Percentiles rank a stretch among this genome's conserved stretches.
Evolutionary conservation across 1,140 invertebrate genomes (phyloP).

Genomic region (Ips typographus): DNA sequence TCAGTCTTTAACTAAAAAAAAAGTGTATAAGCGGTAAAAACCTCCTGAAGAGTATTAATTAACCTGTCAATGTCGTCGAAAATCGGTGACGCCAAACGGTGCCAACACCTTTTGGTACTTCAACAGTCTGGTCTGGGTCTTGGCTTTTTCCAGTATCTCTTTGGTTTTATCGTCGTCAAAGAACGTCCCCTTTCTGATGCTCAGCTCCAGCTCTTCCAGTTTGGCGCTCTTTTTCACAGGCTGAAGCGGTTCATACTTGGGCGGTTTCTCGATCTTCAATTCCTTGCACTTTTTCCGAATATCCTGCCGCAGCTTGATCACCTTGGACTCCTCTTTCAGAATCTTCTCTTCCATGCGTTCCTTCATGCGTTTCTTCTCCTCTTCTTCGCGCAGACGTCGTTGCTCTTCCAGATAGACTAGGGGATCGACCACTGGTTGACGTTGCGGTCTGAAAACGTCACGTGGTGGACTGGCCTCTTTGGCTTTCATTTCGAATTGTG

Average conservation of each 20-base stretch:
- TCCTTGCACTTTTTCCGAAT: conserved; percentile 47
- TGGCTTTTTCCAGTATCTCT: conserved; percentile 48
- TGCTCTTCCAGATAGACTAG: conserved; percentile 43
- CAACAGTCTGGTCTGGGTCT: conserved; percentile 43
- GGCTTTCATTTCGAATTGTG: conserved; percentile 36
- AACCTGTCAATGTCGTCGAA: conserved; percentile 13
- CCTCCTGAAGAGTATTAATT: too few relatives aligned
- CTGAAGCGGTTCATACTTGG: conserved; percentile 44
- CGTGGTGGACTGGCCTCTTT: conserved; percentile 38
- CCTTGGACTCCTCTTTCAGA: conserved; percentile 45
- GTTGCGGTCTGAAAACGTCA: conserved; percentile 36
- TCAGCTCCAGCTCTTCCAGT: conserved; percentile 46
- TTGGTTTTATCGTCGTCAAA: conserved; percentile 49
- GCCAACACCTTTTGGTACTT: conserved; percentile 43
- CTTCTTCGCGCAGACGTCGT: conserved; percentile 43
- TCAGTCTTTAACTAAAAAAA: too few relatives aligned
- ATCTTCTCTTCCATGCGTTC: conserved; percentile 44
- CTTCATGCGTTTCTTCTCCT: conserved; percentile 44
- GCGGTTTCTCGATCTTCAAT: conserved; percentile 44
- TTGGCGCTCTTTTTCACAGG: conserved; percentile 49
- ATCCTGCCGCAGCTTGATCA: conserved; percentile 43
- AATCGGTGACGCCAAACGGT: conserved; percentile 32
- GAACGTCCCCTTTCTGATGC: conserved; percentile 49
- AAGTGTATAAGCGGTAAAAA: too few relatives aligned
- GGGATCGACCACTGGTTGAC: conserved; percentile 42